phyloP scores from a whole-genome alignment of 1,140 invertebrate species.

The Rhagoletis pomonella region DNA sequence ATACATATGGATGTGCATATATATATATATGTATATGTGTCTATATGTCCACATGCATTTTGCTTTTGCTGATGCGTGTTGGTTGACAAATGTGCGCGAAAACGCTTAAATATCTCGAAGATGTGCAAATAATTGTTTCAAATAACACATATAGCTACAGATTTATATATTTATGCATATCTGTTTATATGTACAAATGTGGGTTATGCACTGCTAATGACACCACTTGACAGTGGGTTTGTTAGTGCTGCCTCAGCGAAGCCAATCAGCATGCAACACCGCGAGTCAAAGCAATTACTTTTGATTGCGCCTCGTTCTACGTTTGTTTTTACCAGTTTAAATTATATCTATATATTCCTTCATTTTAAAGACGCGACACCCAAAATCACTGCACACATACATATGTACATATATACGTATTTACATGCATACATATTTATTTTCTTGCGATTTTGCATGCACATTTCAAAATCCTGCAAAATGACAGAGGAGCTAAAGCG shows the following conservation, averaged over 20 bases:
- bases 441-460: neutral
- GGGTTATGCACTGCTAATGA: neutral
- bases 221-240: neutral
- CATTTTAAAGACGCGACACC: constrained; percentile 22
- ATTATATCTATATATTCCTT: neutral
- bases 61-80: neutral
- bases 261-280: constrained; percentile 45
- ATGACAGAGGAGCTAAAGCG: constrained; percentile 12
- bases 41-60: neutral
- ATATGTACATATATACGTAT: neutral
- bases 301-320: constrained; percentile 8
- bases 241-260: constrained; percentile 14
- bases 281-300: constrained; percentile 24
- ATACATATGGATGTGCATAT: no score
- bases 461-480: neutral
- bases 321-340: neutral
- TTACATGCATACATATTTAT: neutral
- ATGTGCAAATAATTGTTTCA: neutral
- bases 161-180: neutral
- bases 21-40: no score
- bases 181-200: neutral
- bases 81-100: constrained; percentile 36
- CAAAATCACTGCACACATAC: neutral
- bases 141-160: neutral
- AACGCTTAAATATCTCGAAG: neutral